phyloP scores from a whole-genome alignment of 2,113 vertebrate species.

The Sakesphorus luctuosus region DNA sequence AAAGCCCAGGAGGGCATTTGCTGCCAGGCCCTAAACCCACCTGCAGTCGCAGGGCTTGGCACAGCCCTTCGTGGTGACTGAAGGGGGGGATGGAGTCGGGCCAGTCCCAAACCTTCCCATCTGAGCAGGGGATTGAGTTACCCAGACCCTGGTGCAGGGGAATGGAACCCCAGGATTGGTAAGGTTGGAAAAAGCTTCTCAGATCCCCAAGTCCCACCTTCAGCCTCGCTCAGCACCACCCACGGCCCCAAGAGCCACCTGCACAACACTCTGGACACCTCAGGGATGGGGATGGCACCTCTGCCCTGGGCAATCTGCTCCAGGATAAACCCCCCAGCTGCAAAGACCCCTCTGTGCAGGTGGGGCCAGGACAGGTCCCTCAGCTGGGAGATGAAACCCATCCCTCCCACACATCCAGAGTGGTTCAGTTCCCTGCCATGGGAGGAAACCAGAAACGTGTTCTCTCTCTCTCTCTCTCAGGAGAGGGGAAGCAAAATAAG shows the following conservation, averaged over 20 bases:
- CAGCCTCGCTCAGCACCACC: background rate
- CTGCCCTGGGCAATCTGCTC: background rate
- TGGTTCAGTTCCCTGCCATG: no score
- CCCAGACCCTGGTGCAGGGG: background rate
- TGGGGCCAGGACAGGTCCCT: background rate
- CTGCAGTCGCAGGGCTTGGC: background rate
- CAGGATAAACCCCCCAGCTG: accelerated
- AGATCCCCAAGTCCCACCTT: background rate
- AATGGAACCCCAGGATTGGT: no score
- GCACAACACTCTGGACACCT: accelerated
- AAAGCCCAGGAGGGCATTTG: background rate
- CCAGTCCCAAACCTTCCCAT: background rate
- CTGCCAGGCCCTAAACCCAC: background rate
- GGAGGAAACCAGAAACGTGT: background rate
- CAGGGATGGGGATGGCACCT: accelerated
- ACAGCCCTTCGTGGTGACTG: accelerated
- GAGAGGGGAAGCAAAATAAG: background rate
- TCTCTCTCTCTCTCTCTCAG: background rate
- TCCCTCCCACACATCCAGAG: background rate
- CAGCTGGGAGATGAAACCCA: background rate
- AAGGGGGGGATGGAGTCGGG: background rate
- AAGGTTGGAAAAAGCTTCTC: accelerated
- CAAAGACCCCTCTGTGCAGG: accelerated
- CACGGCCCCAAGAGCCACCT: background rate
- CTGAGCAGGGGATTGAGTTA: background rate